Percentiles rank a stretch among this genome's conserved stretches.
phyloP scores from a whole-genome alignment of 2,113 vertebrate genomes.

The Stercorarius parasiticus region DNA sequence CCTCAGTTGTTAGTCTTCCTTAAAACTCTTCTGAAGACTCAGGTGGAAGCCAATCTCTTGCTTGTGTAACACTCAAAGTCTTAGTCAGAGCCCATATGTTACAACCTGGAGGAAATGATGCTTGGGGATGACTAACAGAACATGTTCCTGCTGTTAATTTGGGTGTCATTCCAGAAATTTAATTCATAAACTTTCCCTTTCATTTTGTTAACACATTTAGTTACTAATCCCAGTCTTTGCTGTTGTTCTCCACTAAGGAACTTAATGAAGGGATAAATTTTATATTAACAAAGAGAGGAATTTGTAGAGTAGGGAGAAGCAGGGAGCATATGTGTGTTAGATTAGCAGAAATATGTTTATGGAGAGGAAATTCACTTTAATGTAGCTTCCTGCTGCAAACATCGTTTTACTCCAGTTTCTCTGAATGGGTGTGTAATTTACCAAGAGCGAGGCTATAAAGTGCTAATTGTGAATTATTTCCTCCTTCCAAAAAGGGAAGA shows the following conservation, averaged over 20 bases:
- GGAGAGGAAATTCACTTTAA: neutral
- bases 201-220: slow-evolving; percentile 6
- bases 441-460: neutral
- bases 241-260: neutral
- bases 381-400: neutral
- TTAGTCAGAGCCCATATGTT: slow-evolving; percentile 60
- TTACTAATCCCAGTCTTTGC: neutral
- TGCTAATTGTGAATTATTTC: neutral
- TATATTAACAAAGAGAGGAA: neutral
- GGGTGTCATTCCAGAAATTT: slow-evolving; percentile 25
- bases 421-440: neutral
- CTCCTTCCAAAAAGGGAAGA: neutral
- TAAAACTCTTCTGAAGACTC: neutral
- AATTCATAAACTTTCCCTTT: neutral
- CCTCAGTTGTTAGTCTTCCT: neutral
- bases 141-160: slow-evolving; percentile 53
- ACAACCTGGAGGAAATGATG: slow-evolving; percentile 38
- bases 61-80: neutral
- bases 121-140: slow-evolving; percentile 43
- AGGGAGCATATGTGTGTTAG: neutral
- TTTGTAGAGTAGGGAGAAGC: neutral
- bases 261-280: neutral
- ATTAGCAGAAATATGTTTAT: neutral
- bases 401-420: neutral
- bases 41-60: neutral